These are phyloP conservation scores for Hololepta plana DNA, from an alignment of 2,888 invertebrate species.

Conservation along the genomic window DNA sequence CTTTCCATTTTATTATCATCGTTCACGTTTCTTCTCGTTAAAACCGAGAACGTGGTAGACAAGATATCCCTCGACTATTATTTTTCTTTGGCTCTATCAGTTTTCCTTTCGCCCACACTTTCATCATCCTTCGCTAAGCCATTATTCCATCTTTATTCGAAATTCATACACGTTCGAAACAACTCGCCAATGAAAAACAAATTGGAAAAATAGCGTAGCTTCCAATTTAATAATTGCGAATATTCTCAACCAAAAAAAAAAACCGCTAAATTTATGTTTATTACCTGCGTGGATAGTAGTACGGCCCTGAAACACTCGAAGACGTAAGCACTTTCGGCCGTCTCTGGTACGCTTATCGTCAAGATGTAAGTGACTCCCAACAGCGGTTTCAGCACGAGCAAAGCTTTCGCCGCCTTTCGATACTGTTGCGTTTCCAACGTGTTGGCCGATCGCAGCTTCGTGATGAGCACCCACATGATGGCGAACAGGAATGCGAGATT, in stretches of 20 bases:
- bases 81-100: no score
- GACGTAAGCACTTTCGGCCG: conserved; percentile 54
- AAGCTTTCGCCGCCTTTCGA: conserved; percentile 77
- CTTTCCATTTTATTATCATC: no score
- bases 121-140: no score
- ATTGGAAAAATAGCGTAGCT: no score
- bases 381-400: conserved; percentile 81
- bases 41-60: no score
- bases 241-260: conserved; percentile 5
- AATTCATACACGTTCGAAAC: no score
- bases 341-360: conserved; percentile 71
- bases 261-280: conserved; percentile 10
- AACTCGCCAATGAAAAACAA: no score
- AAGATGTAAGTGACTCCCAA: conserved; percentile 82
- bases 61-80: no score
- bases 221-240: conserved; percentile 3
- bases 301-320: conserved; percentile 67
- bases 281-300: conserved; percentile 80
- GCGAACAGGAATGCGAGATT: conserved; percentile 66
- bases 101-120: no score
- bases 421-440: conserved; percentile 81
- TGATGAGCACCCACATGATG: conserved; percentile 88
- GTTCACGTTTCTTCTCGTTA: no score
- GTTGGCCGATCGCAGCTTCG: conserved; percentile 80
- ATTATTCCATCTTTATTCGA: no score